Conservation (phyloP, 2,113 vertebrate species). For the Esox niger region DNA sequence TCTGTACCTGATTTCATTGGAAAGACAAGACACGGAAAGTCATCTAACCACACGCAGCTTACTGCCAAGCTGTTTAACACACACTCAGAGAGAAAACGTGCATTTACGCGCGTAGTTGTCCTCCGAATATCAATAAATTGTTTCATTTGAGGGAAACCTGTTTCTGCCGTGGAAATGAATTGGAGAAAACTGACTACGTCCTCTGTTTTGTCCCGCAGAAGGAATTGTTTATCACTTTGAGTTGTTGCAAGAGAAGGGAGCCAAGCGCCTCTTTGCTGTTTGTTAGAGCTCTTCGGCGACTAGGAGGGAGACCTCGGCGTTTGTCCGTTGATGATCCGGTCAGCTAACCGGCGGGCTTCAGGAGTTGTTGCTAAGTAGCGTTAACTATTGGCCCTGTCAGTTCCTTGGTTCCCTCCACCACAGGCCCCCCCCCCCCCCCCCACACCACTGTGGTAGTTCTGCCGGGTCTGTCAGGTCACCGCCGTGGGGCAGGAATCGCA, state of each 20-base stretch:
- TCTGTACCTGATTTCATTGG: constrained; percentile 96
- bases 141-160: constrained; percentile 96
- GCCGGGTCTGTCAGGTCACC: constrained; percentile 35
- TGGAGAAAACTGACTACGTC: constrained; percentile 89
- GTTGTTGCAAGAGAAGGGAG: constrained; percentile 57
- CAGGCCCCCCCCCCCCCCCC: constrained; percentile 19
- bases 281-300: constrained; percentile 64
- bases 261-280: constrained; percentile 43
- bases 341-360: no score
- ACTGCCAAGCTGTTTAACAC: constrained; percentile 89
- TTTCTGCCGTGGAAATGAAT: constrained; percentile 98
- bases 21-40: constrained; percentile 81
- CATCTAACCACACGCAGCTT: constrained; percentile 78
- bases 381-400: neutral
- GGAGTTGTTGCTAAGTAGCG: constrained; percentile 27
- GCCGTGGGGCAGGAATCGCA: constrained; percentile 26
- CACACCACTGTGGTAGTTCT: constrained; percentile 32
- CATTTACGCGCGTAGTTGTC: constrained; percentile 91
- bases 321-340: constrained; percentile 46
- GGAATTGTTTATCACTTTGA: constrained; percentile 67
- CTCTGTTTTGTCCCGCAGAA: no score
- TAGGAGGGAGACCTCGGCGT: constrained; percentile 55
- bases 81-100: constrained; percentile 67
- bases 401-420: neutral
- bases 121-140: constrained; percentile 99